These are phyloP conservation scores for Unio pictorum DNA, from an alignment of 2,888 invertebrate genomes.

Conservation along the genomic window DNA sequence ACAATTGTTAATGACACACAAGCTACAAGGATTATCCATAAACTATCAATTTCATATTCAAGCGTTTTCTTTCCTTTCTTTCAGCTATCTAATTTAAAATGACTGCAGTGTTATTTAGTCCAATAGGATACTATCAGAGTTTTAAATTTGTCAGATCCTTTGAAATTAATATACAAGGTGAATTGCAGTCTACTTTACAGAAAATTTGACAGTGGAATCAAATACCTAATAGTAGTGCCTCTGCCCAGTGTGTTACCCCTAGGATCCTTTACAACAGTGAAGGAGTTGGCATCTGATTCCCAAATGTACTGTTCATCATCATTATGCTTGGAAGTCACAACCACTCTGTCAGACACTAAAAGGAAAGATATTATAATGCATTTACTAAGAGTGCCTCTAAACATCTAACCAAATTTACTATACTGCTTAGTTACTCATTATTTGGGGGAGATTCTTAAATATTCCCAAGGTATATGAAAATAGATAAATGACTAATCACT, in stretches of 20 bases:
- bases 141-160: neutral
- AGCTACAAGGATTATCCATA: no score
- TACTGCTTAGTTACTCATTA: no score
- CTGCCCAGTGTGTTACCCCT: constrained; percentile 91
- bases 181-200: neutral
- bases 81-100: neutral
- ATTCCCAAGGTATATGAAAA: no score
- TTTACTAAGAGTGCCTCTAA: neutral
- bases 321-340: constrained; percentile 96
- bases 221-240: constrained; percentile 87
- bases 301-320: constrained; percentile 91
- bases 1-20: no score
- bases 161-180: neutral
- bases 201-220: neutral
- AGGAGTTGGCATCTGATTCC: constrained; percentile 95
- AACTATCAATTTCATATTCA: no score
- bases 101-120: neutral
- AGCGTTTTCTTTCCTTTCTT: neutral
- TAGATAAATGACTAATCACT: no score
- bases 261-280: constrained; percentile 93
- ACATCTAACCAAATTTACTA: no score
- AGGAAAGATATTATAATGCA: constrained; percentile 3
- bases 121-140: neutral
- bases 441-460: no score
- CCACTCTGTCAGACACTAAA: constrained; percentile 91